A percentile compares a stretch with the other conserved stretches of the same genome.
Evolutionary conservation across 2,797 vertebrate species (phyloP).

Genomic region (Ptychadena robeensis): DNA sequence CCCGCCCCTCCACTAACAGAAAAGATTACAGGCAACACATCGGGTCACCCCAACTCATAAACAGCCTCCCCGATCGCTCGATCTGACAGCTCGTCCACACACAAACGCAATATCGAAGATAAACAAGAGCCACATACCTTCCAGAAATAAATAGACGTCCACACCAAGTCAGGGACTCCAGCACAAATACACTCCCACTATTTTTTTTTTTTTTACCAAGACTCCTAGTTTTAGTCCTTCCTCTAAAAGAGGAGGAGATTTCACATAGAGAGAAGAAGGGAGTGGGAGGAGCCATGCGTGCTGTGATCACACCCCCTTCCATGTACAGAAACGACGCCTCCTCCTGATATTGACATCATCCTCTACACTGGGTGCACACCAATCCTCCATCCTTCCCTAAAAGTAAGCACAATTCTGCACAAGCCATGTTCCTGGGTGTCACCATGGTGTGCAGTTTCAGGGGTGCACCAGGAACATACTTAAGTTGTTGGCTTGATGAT

Average conservation of each 20-base stretch:
- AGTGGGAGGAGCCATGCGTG: neutral
- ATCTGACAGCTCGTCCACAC: neutral
- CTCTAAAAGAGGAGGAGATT: neutral
- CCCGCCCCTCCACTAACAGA: neutral
- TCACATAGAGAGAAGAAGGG: neutral
- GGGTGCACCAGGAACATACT: no score
- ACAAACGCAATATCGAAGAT: neutral
- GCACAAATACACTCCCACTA: slow-evolving; percentile 34
- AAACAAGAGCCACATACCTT: slow-evolving; percentile 44
- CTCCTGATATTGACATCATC: slow-evolving; percentile 22
- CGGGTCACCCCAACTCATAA: no score
- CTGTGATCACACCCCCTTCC: neutral
- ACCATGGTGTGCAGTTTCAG: no score
- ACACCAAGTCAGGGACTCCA: slow-evolving; percentile 27
- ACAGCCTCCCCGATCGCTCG: no score
- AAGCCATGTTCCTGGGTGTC: no score
- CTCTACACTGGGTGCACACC: neutral
- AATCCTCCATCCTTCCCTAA: slow-evolving; percentile 1
- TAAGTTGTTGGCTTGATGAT: no score
- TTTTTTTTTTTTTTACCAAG: slow-evolving; percentile 30
- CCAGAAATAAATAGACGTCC: slow-evolving; percentile 40
- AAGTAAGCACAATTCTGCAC: neutral
- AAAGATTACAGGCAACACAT: neutral
- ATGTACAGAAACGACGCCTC: slow-evolving; percentile 2
- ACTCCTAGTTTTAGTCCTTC: slow-evolving; percentile 31